Base-by-base conservation (phyloP, 2,888 invertebrate genomes). In the Drosophila meridiana region DNA sequence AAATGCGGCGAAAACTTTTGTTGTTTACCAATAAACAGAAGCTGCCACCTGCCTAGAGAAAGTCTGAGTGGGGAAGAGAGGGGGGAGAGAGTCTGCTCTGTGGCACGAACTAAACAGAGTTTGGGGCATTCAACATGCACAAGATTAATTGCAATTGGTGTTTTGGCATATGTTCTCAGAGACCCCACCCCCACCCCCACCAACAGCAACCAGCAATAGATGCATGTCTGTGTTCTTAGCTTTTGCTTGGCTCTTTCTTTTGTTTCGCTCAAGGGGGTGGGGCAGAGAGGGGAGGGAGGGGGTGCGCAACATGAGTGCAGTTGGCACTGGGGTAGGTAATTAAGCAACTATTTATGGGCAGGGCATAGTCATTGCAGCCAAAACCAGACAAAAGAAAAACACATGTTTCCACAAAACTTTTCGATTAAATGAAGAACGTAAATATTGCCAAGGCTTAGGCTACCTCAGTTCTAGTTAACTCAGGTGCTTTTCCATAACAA, bases 141-240 rank as follows among this genome's bases (percentile, higher is more conserved):
- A 88, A 89, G 91, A 89, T 89, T 89, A 89, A 89, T 89, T 89
- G 89, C 90, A 87, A 91, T 89, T 85, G 89, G 89, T 90, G 85
- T 90, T 89, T 88, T 81, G 90, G 89, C 89, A 91, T 89, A 91
- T 91, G 89, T 90, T 91, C 82, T 76, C 60, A 48, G 65, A 43
- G 43, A 9, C 48, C 28, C 42, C n/a, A 20, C 28, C 3, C 13
- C 45, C n/a, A 7, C 34, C 5, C 2, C 9, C 8, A 20, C 20
- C 20, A 20, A 20, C 20, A 20, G 20, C 20, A 20, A 20, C 20
- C 13, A 1, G 11, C 20, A 36, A 42, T 42, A 32, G 13, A 11
- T 13, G 47, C 36, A 47, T 47, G 47, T 59, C 42, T 52, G 50
- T 50, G 50, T 52, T 52, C 53, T 70, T 69, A 59, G 71, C 72